Base-by-base conservation (phyloP, 2,113 vertebrate genomes). In the Syngnathus scovelli region DNA sequence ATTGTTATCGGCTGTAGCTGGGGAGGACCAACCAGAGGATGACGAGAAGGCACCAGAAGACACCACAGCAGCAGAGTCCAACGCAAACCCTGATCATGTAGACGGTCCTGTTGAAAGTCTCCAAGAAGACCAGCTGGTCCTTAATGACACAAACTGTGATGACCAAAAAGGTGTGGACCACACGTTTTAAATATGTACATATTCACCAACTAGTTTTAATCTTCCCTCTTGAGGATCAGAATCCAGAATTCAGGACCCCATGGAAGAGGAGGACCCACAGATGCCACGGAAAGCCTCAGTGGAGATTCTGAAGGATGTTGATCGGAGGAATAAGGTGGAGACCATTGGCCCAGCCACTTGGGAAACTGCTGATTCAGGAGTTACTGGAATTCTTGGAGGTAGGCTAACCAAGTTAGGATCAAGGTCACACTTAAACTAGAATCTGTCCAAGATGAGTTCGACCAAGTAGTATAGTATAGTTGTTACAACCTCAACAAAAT, bases 321-420 rank as follows among this genome's bases (percentile, higher is more conserved):
- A 36, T 27, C 7, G 1, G 21, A 23, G 5, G 68, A 8, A 6
- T 4, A 2, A 63, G 2, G 21, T 80, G 36, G 76, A 85, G 75
- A 77, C 2, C 10, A 62, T 84, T 4, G 62, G 66, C 19, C 72
- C 71, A 0, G 4, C 0, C 2, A 3, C 5, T 54, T 10, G 39
- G 49, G 68, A 69, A 8, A 37, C 19, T 4, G 0, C 41, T 1
- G 6, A 48, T 36, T 4, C 36, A 2, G 72, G 23, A n/a, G 51
- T 6, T 23, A 18, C 23, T 15, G 15, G 1, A n/a, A 49, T 0
- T 4, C 3, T 1, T 54, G 18, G 46, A 63, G 81, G 86, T 61
- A 41, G 2, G 7, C 7, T 36, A 38, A 36, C 27, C 27, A 27
- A 36, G 39, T 9, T 1, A 38, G 10, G n/a, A 52, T 49, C 2